Base-by-base conservation (phyloP, 2,888 invertebrate genomes). In the Cataglyphis albicans region DNA sequence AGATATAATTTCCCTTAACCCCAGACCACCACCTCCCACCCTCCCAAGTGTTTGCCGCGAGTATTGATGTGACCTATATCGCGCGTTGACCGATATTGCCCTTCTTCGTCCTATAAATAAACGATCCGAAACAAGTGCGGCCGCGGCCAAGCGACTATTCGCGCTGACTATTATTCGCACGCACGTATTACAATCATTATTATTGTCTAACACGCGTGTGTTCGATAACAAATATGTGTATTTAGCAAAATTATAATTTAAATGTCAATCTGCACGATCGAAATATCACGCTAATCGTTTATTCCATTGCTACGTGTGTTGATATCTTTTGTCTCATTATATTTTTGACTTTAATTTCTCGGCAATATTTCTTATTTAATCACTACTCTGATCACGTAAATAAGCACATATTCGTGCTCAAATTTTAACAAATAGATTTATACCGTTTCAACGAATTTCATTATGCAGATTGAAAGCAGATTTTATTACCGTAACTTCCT, bases 21-120 rank as follows among this genome's bases (percentile, higher is more conserved):
- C 72, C 76, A 18, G 68, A 1, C n/a, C 59, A 1, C n/a, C 59
- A 25, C 25, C 25, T 25, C 25, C 25, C 25, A 25, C 25, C 25
- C 25, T 25, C 25, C 25, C 25, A 25, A 52, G 25, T 44, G 7
- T 21, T 32, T 32, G 10, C 68, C 68, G 72, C 82, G 67, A 82
- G 67, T 80, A 84, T 86, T 67, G 82, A 82, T 83, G 86, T 75
- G 86, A 87, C 86, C 86, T 78, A 86, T 82, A 84, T 86, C 32
- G 52, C 76, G 76, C 68, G 68, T 67, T 74, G 85, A 61, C 82
- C 85, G 84, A 82, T 81, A 85, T 85, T 55, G 65, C 57, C 65
- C 55, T 52, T 55, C 41, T 73, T 41, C 73, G 70, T 44, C 72
- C 81, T 85, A 85, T 83, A 86, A 86, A 86, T 85, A 86, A 82